These are phyloP conservation scores for Riparia riparia DNA, from an alignment of 2,113 vertebrate species.

Conservation along the genomic window DNA sequence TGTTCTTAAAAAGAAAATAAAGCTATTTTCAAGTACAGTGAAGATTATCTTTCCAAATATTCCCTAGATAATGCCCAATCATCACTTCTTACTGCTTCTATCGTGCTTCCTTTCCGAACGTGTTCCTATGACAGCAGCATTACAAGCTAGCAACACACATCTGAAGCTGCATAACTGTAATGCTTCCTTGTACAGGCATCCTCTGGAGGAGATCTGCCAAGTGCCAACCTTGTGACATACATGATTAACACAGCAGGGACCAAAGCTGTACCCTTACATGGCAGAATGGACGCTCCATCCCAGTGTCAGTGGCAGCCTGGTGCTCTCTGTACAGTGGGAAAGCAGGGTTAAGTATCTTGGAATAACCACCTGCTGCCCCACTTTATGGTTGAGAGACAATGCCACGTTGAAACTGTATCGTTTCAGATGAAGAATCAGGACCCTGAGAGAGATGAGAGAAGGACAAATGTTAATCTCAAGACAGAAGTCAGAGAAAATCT, in stretches of 20 bases:
- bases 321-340: slow-evolving; percentile 92
- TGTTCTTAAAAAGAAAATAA: neutral
- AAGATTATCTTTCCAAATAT: neutral
- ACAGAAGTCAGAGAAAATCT: neutral
- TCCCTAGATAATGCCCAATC: neutral
- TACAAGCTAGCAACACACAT: neutral
- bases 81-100: neutral
- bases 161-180: neutral
- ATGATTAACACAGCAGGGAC: neutral
- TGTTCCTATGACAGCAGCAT: neutral
- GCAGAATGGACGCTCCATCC: slow-evolving; percentile 85
- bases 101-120: neutral
- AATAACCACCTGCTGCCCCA: slow-evolving; percentile 96
- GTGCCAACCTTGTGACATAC: neutral
- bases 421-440: slow-evolving; percentile 97
- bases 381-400: slow-evolving; percentile 94
- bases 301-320: slow-evolving; percentile 85
- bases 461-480: neutral
- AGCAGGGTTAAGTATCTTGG: slow-evolving; percentile 91
- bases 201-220: neutral
- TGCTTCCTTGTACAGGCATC: neutral
- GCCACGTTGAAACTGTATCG: slow-evolving; percentile 96
- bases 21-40: neutral
- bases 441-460: slow-evolving; percentile 68
- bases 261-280: slow-evolving; percentile 74